Conservation (phyloP, 2,888 invertebrate species). For the Enoplolaimus lenunculus region DNA sequence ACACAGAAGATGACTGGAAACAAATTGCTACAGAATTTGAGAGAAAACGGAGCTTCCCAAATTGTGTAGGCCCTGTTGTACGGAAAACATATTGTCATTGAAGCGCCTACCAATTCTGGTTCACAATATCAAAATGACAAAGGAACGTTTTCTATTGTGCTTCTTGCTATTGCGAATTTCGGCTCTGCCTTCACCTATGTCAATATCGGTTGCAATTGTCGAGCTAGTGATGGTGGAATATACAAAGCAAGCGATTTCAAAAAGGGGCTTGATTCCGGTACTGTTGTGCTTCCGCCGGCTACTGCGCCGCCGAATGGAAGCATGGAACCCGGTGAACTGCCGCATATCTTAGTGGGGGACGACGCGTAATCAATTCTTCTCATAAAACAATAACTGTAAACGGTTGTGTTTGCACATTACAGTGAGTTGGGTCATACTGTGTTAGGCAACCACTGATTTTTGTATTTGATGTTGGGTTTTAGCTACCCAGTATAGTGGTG, state of each 20-base stretch:
- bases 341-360: conserved; percentile 29
- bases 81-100: conserved; percentile 35
- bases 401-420: too few species aligned
- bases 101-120: conserved; percentile 30
- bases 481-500: too few species aligned
- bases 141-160: conserved; percentile 32
- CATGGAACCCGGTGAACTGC: too few species aligned
- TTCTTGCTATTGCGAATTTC: conserved; percentile 41
- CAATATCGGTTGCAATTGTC: conserved; percentile 37
- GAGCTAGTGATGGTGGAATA: conserved; percentile 37
- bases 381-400: too few species aligned
- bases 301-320: too few species aligned
- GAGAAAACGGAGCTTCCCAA: conserved; percentile 37
- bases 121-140: conserved; percentile 36
- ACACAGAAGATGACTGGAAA: conserved; percentile 2
- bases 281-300: too few species aligned
- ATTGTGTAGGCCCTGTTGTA: conserved; percentile 35
- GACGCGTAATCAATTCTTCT: too few species aligned
- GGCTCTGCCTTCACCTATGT: conserved; percentile 39
- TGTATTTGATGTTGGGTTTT: too few species aligned
- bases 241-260: too few species aligned
- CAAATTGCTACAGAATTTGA: conserved; percentile 22
- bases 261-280: too few species aligned
- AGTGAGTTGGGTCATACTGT: too few species aligned
- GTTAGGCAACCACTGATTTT: too few species aligned